These are phyloP conservation scores for Anguilla japonica DNA, from an alignment of 2,113 vertebrate genomes.

Conservation along the genomic window DNA sequence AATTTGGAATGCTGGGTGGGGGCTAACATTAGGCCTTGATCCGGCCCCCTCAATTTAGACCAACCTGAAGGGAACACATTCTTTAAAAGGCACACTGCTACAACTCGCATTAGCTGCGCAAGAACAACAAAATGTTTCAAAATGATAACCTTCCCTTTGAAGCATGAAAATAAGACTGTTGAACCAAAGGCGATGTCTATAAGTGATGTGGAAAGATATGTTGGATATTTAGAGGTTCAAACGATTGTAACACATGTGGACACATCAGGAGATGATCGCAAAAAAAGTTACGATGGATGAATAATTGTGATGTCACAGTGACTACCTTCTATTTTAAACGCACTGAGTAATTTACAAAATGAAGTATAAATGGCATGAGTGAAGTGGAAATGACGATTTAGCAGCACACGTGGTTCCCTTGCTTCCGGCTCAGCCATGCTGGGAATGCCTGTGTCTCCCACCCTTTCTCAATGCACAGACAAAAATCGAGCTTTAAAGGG, in stretches of 20 bases:
- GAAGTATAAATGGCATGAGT: neutral
- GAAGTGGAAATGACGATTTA: neutral
- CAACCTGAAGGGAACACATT: neutral
- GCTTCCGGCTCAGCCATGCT: neutral
- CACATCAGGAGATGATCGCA: neutral
- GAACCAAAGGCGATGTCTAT: neutral
- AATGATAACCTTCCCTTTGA: neutral
- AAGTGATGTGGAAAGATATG: neutral
- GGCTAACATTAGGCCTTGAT: constrained; percentile 3
- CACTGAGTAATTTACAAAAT: neutral
- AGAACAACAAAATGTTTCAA: neutral
- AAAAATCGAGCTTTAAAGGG: neutral
- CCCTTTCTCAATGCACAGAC: neutral
- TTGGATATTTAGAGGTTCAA: neutral
- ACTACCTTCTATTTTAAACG: neutral
- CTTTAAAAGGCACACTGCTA: neutral
- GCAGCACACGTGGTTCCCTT: neutral
- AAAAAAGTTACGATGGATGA: neutral
- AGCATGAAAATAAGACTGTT: neutral
- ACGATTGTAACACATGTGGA: neutral
- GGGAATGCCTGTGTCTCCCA: neutral
- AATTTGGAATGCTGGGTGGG: neutral
- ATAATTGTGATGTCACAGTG: neutral
- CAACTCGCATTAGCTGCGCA: neutral
- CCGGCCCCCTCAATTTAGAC: neutral